Base-by-base conservation (phyloP, 2,113 vertebrate genomes). In the Corythornis vintsioides region DNA sequence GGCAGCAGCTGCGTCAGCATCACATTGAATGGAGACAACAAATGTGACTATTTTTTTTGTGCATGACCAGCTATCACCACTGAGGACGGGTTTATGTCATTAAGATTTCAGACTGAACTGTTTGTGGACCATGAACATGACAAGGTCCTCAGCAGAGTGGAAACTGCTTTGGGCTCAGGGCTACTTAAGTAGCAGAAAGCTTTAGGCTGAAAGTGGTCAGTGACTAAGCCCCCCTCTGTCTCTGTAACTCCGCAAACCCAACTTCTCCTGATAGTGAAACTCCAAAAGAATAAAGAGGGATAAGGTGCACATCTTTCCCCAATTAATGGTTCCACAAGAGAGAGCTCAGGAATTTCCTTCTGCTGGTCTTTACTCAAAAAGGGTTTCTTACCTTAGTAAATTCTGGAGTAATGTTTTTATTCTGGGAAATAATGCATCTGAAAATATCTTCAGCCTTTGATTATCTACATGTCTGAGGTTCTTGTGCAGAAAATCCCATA, bases 11-110 rank as follows among this genome's bases (percentile, higher is more conserved):
- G 56, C 42, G 40, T 76, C 69, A 80, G 72, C 40, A 52, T 69
- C 76, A 76, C 22, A 1, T 1, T 84, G 52, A 24, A 45, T 45
- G 24, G 35, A 70, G 56, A 17, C 45, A 70, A 25, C 22, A 67
- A 17, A 48, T 40, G 17, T 40, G 50, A 61, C 31, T 61, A 3
- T 3, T 28, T 77, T 72, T 86, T 86, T 61, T 55, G 66, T 82
- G 24, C 4, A 0, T 60, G 43, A 59, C 16, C 47, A 75, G 61
- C 13, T 28, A 17, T 35, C 0, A 0, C 12, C 18, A 16, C 53
- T 26, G 43, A 69, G 50, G 45, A 33, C 70, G 50, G 22, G 16
- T 33, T 59, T 72, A 45, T 73, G 57, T 45, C 53, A 19, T 69
- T 66, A 61, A 45, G 52, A 50, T 43, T 0, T 0, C 69, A 56